phyloP scores from a whole-genome alignment of 2,888 invertebrate species.

The Resseliella maxima region DNA sequence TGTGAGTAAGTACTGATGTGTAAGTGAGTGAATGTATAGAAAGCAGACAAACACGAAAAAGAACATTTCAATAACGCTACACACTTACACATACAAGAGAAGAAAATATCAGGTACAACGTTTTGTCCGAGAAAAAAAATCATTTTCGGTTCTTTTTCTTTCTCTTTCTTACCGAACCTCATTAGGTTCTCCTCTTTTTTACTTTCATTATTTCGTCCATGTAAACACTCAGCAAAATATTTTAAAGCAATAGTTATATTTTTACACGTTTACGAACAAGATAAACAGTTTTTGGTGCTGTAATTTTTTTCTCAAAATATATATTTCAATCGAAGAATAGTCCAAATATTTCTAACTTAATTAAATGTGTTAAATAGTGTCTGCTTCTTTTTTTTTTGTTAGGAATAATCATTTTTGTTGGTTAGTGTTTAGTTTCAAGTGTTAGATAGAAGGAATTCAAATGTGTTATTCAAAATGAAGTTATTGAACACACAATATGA shows the following conservation, averaged over 20 bases:
- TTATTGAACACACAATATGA: conserved; percentile 3
- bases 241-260: conserved; percentile 34
- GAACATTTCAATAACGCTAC: neutral
- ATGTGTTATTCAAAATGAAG: neutral
- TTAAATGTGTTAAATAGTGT: neutral
- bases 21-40: neutral
- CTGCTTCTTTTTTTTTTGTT: neutral
- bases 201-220: neutral
- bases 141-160: neutral
- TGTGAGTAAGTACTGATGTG: neutral
- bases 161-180: neutral
- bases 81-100: neutral
- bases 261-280: conserved; percentile 26
- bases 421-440: neutral
- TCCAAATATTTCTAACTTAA: neutral
- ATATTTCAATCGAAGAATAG: neutral
- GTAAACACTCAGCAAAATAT: conserved; percentile 46
- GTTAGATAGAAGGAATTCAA: neutral
- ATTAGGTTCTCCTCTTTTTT: neutral
- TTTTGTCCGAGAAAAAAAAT: neutral
- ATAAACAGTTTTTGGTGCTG: neutral
- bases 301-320: neutral
- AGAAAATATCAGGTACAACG: conserved; percentile 35
- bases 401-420: too few species aligned
- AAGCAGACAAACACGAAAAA: conserved; percentile 1